These are phyloP conservation scores for Papilio helenus DNA, from an alignment of 1,140 invertebrate species.

Conservation along the genomic window DNA sequence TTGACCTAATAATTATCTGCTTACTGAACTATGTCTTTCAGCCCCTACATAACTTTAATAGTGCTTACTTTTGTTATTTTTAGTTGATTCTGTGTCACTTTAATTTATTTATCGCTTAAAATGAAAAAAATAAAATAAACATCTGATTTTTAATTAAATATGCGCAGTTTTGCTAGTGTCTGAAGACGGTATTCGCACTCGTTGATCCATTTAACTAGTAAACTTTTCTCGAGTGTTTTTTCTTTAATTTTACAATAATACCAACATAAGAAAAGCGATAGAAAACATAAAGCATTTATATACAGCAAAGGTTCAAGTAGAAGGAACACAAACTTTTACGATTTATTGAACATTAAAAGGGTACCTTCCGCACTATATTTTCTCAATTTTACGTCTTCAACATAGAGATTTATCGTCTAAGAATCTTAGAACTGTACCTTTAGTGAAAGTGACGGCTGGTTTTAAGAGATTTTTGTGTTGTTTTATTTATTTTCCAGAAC, in stretches of 20 bases:
- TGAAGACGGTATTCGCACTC: too few relatives aligned
- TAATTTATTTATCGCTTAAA: too few relatives aligned
- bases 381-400: conserved; percentile 19
- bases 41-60: too few relatives aligned
- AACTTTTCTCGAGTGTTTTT: too few relatives aligned
- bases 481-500: not conserved
- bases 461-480: conserved; percentile 5
- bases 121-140: too few relatives aligned
- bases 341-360: conserved; percentile 22
- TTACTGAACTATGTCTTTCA: not conserved
- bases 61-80: too few relatives aligned
- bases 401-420: conserved; percentile 11
- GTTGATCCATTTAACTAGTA: too few relatives aligned
- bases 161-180: too few relatives aligned
- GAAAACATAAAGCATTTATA: not conserved
- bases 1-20: not conserved
- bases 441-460: not conserved
- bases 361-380: conserved; percentile 20
- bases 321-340: not conserved
- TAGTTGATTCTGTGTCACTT: too few relatives aligned
- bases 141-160: too few relatives aligned
- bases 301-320: not conserved
- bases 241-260: not conserved
- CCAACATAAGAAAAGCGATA: not conserved
- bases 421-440: conserved; percentile 4